Evolutionary conservation across 2,113 vertebrate genomes (phyloP), one percentile per base, ranked within the genome.

Genomic region (Serranochromis macrocephalus): DNA sequence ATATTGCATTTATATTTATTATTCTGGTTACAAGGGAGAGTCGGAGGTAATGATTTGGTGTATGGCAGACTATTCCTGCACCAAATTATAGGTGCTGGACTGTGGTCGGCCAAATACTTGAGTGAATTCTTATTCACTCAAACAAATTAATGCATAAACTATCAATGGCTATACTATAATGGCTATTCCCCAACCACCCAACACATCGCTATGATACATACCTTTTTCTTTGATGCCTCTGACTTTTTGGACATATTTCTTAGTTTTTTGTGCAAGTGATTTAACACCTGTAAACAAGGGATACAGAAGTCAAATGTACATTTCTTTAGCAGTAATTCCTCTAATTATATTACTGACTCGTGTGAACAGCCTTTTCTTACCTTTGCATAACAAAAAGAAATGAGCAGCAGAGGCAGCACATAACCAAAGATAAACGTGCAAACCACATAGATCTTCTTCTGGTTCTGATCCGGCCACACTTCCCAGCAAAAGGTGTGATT

Each of bases 201-300:
- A 49, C 4, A 78, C 73, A 8, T 12, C 5, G 16, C 9, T 29
- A 78, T 49, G 45, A 82, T 84, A 91, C 94, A 85, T 97, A 99
- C 99, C 98, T 99, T 99, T 96, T 98, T 99, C 96, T 99, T 99
- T 21, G 99, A 99, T 2, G 96, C 97, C 94, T 99, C 98, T 81
- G 99, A 99, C 94, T 99, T 99, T 97, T 99, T 99, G 78, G 99
- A 99, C 94, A 98, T 97, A 86, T 98, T 99, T 96, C 97, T 98
- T 87, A 98, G 93, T 84, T 99, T 99, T 96, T 98, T 99, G 90
- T 99, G 98, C 91, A 99, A 94, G 91, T 99, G 98, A 91, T 97
- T 98, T 93, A 99, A 97, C 87, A 99, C 98, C 99, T 99, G 96
- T 66, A 96, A 96, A 93, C 85, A 89, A 87, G 38, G 58, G 24